Evolutionary conservation across 2,113 vertebrate genomes (phyloP), one percentile per base, ranked within the genome.

Genomic region (Malurus melanocephalus): DNA sequence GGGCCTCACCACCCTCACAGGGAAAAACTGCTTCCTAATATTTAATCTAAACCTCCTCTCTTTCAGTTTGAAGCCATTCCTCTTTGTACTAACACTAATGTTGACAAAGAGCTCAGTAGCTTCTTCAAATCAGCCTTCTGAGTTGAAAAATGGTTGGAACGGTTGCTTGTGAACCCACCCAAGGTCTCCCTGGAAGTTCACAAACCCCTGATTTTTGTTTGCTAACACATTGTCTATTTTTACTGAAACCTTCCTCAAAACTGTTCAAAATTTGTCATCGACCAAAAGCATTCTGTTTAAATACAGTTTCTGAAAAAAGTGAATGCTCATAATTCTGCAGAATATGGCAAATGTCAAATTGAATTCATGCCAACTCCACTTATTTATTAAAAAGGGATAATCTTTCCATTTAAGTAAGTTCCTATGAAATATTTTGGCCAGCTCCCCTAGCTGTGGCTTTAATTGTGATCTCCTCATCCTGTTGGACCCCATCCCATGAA

Each of bases 321-420:
- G 55, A 92, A 56, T 81, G 33, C 57, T 88, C 6, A 12, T 53
- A 90, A 76, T 81, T 76, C 71, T 87, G 59, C 51, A 77, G 43
- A 76, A 85, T 80, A 75, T 85, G 91, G 87, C 80, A 93, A 94
- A 84, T 78, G 72, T 77, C 72, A 82, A 59, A 59, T 26, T 69
- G 67, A 90, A 88, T 85, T 88, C 32, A 72, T 51, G 69, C 53
- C 80, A 93, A 3, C 35, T 79, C 38, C 42, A 65, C n/a, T 87
- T 90, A 78, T 32, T 90, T 92, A 89, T 84, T 93, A 86, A 75
- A 60, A 81, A 81, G 26, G 42, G 14, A 17, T 19, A 10, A 15
- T 76, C n/a, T 87, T 90, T 40, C 16, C 8, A 28, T 69, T 83
- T 45, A 78, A 74, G 46, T 35, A 46, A 65, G 13, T 48, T 88